These are phyloP conservation scores for Microcaecilia unicolor DNA, from an alignment of 2,797 vertebrate genomes.

Conservation along the genomic window DNA sequence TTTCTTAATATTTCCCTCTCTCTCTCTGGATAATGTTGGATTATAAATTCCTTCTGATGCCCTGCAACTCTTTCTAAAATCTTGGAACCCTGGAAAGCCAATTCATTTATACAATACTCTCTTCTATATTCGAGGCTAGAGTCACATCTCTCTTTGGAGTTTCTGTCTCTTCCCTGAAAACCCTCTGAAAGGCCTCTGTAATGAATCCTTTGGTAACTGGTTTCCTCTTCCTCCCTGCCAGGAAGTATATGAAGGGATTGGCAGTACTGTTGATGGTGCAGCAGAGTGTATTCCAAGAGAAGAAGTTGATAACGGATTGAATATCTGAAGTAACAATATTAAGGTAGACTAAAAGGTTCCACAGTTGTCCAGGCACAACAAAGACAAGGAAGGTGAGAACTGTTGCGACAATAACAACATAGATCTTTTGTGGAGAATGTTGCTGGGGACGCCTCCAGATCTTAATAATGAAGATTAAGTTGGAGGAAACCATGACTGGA, in stretches of 20 bases:
- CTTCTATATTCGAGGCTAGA: fast-evolving
- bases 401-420: conserved; percentile 49
- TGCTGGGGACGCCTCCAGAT: conserved; percentile 36
- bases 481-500: conserved; percentile 55
- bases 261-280: neutral
- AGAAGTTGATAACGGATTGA: neutral
- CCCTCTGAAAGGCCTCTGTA: neutral
- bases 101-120: neutral
- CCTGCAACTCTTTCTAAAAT: neutral
- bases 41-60: fast-evolving
- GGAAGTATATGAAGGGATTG: neutral
- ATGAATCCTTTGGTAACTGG: neutral
- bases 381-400: conserved; percentile 51
- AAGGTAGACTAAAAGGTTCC: conserved; percentile 5
- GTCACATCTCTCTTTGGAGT: neutral
- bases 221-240: neutral
- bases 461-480: conserved; percentile 46
- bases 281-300: neutral
- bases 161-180: neutral
- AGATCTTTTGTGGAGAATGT: conserved; percentile 46
- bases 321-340: neutral
- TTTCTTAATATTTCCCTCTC: neutral
- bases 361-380: conserved; percentile 41
- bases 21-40: neutral
- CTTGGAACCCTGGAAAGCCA: neutral